phyloP scores from a whole-genome alignment of 2,797 vertebrate species.

The Schizothorax lantsangensis region DNA sequence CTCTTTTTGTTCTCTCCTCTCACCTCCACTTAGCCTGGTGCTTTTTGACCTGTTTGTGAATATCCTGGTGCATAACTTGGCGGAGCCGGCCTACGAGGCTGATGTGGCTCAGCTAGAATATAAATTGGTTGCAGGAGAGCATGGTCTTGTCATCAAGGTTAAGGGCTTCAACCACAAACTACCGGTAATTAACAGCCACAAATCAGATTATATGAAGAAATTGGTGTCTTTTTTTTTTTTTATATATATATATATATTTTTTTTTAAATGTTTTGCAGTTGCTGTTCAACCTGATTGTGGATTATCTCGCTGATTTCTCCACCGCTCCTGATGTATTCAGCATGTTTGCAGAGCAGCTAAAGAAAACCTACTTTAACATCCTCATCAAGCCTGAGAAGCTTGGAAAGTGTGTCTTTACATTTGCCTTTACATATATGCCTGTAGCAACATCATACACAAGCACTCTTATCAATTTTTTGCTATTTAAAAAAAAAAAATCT shows the following conservation, averaged over 20 bases:
- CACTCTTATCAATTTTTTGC: neutral
- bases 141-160: conserved; percentile 90
- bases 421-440: neutral
- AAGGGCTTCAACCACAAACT: conserved; percentile 97
- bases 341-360: conserved; percentile 94
- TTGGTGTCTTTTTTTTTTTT: neutral
- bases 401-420: conserved; percentile 81
- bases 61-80: conserved; percentile 91
- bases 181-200: conserved; percentile 80
- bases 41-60: conserved; percentile 93
- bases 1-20: conserved; percentile 13
- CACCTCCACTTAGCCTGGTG: conserved; percentile 79
- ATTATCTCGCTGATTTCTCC: conserved; percentile 89
- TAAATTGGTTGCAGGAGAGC: conserved; percentile 90
- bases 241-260: neutral
- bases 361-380: conserved; percentile 96
- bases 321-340: conserved; percentile 88
- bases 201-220: neutral
- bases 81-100: conserved; percentile 93
- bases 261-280: conserved; percentile 75
- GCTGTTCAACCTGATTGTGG: conserved; percentile 92
- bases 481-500: too few species aligned
- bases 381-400: conserved; percentile 94
- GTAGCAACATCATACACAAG: neutral
- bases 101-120: conserved; percentile 94